Evolutionary conservation across 2,113 vertebrate genomes (phyloP), one percentile per base, ranked within the genome.

Genomic region (Podilymbus podiceps): DNA sequence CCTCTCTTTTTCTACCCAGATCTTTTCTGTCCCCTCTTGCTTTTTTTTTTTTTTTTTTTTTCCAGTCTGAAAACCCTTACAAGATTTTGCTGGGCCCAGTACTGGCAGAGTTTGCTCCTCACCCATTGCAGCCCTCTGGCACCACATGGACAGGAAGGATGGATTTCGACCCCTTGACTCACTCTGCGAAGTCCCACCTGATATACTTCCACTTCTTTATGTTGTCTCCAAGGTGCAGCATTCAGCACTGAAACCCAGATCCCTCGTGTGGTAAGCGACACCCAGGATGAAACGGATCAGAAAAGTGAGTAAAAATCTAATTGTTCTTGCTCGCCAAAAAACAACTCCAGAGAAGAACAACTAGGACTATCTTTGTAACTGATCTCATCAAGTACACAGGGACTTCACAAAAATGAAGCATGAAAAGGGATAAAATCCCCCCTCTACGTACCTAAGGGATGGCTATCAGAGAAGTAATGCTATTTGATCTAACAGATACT

Each of bases 201-300:
- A 63, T 6, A 19, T 1, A 14, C 19, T 74, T 17, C 12, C 0
- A 0, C 20, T 50, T 59, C 20, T n/a, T 44, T 8, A 27, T 0
- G 11, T 27, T 40, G 5, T 9, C 80, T 62, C 47, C 28, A 22
- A 66, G 42, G 64, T 38, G 60, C n/a, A 42, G 23, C 50, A 58
- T 19, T 35, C n/a, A 56, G 47, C 53, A 56, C 14, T 16, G n/a
- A 89, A 68, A 66, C 28, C 30, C 5, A 23, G 28, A 55, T 50
- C n/a, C 22, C 40, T 47, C 6, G 0, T 2, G 0, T 12, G 33
- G 5, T 15, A 23, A 68, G 50, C 1, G 8, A 69, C 18, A 27
- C 5, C 11, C 3, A 18, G 11, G 5, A 59, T 20, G 46, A 46
- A 52, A 66, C 0, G 47, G 22, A 35, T 22, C 27, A 31, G 33